Conservation (phyloP, 1,140 invertebrate genomes). For the Macrobrachium nipponense region DNA sequence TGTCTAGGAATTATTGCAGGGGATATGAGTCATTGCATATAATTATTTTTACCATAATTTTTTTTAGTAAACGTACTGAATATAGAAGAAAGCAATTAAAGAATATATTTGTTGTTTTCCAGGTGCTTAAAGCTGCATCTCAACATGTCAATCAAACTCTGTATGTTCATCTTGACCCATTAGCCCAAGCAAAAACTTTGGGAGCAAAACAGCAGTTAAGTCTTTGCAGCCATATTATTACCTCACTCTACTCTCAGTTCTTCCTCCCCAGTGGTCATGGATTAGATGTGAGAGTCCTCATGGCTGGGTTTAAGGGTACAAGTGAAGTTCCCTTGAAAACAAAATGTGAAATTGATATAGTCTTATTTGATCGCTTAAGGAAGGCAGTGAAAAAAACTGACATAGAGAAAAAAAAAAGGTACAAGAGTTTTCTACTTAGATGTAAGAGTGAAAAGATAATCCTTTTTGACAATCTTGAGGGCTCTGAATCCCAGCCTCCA, state of each 20-base stretch:
- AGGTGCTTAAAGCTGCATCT: constrained; percentile 47
- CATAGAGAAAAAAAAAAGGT: constrained; percentile 37
- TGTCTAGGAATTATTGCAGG: not conserved
- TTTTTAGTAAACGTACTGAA: not conserved
- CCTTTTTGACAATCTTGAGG: constrained; percentile 8
- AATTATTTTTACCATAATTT: not conserved
- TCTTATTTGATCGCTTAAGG: constrained; percentile 44
- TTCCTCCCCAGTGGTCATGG: constrained; percentile 14
- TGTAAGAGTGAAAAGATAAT: constrained; percentile 31
- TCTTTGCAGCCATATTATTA: constrained; percentile 53
- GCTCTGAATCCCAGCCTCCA: not conserved
- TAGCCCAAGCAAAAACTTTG: constrained; percentile 17
- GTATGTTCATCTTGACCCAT: constrained; percentile 55
- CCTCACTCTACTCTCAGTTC: constrained; percentile 43
- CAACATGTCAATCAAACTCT: constrained; percentile 47
- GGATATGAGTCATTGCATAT: no score
- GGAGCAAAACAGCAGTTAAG: constrained; percentile 27
- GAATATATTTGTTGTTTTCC: no score
- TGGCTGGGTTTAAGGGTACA: constrained; percentile 56
- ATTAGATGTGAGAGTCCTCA: constrained; percentile 50
- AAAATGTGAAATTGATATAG: constrained; percentile 12
- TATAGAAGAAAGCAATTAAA: not conserved
- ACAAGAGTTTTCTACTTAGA: constrained; percentile 21
- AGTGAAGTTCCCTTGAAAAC: constrained; percentile 20
- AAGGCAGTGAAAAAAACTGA: constrained; percentile 22